A percentile compares a stretch with the other conserved stretches of the same genome.
Conservation (phyloP, 2,888 invertebrate genomes). For the Copidosoma aretas region DNA sequence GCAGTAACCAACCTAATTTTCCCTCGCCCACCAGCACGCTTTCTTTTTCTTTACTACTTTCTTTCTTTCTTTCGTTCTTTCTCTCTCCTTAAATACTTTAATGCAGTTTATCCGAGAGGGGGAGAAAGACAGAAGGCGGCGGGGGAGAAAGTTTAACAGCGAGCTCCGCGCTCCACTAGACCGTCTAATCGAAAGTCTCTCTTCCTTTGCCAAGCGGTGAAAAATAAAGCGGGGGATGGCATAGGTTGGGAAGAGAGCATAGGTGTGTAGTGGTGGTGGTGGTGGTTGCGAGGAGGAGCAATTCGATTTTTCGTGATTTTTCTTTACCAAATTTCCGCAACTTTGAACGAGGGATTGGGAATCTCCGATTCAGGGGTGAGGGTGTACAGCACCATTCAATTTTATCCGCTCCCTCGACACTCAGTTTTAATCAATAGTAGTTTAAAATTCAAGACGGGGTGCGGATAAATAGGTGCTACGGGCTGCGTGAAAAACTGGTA, state of each 20-base stretch:
- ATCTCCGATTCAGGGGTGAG: background rate
- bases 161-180: slow-evolving; percentile 33
- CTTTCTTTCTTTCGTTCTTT: background rate
- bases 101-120: slow-evolving; percentile 36
- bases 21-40: slow-evolving; percentile 9
- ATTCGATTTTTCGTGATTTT: background rate
- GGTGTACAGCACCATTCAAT: background rate
- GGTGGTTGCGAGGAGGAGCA: background rate
- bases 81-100: slow-evolving; percentile 41
- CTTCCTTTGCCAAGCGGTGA: slow-evolving; percentile 17
- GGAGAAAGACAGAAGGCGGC: slow-evolving; percentile 15
- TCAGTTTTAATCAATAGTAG: no score
- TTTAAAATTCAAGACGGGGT: no score
- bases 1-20: slow-evolving; percentile 24
- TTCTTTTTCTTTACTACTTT: no score
- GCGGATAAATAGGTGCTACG: no score
- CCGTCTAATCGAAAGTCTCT: slow-evolving; percentile 40
- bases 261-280: background rate
- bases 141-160: slow-evolving; percentile 34
- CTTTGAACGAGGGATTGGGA: background rate
- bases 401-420: no score
- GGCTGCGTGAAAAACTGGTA: no score
- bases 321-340: background rate
- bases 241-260: background rate
- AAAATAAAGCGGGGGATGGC: slow-evolving; percentile 9